These are phyloP conservation scores for Asarcornis scutulata DNA, from an alignment of 2,113 vertebrate genomes.

Conservation along the genomic window DNA sequence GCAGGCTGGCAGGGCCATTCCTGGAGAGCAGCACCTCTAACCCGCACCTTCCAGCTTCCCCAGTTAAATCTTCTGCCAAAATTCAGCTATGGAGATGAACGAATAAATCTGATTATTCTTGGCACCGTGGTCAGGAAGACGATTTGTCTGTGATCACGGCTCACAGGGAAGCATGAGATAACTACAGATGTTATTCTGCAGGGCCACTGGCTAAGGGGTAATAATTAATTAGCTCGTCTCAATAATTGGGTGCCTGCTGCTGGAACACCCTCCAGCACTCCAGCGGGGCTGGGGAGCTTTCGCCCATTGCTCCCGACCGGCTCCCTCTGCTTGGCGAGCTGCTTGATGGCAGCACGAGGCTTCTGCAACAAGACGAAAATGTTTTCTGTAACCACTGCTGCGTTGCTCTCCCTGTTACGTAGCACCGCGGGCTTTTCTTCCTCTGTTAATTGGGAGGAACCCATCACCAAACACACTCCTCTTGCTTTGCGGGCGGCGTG, in stretches of 20 bases:
- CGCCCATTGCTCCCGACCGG: fast-evolving
- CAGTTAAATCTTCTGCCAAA: not conserved
- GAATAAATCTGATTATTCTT: not conserved
- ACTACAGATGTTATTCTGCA: fast-evolving
- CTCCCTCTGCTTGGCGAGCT: not conserved
- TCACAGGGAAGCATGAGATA: not conserved
- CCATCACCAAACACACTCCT: not conserved
- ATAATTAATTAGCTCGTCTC: not conserved
- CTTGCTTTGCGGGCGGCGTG: not conserved
- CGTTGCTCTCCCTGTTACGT: fast-evolving
- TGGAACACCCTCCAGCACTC: not conserved
- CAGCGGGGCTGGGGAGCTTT: not conserved
- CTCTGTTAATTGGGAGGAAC: not conserved
- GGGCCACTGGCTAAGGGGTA: not conserved
- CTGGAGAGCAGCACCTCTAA: not conserved
- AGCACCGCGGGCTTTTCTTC: not conserved
- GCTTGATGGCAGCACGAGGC: fast-evolving
- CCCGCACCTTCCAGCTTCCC: not conserved
- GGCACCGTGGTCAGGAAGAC: not conserved
- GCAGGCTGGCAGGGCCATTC: not conserved
- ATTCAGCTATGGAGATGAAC: fast-evolving
- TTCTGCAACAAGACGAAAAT: not conserved
- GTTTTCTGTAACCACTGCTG: not conserved
- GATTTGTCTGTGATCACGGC: not conserved
- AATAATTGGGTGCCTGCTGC: not conserved